Evolutionary conservation across 2,888 invertebrate genomes (phyloP).

Genomic region (Glyphotaelius pellucidus): DNA sequence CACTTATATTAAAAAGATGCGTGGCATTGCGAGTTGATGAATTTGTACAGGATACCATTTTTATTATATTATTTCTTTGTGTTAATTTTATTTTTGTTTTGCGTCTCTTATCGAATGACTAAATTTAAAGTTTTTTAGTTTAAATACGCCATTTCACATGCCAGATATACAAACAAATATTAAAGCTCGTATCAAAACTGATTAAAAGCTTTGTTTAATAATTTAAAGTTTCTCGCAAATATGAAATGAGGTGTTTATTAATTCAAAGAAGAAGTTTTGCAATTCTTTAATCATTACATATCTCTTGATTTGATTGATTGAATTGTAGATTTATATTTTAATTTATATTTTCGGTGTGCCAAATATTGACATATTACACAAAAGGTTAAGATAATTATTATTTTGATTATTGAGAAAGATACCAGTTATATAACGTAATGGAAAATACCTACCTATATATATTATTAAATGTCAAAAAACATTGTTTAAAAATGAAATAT

Average conservation of each 20-base stretch:
- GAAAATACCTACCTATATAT: background rate
- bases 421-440: conserved; percentile 23
- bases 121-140: background rate
- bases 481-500: conserved; percentile 24
- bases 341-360: conserved; percentile 23
- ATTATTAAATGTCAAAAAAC: conserved; percentile 36
- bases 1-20: conserved; percentile 46
- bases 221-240: background rate
- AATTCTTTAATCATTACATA: background rate
- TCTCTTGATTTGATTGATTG: background rate
- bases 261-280: background rate
- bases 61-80: conserved; percentile 6
- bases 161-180: background rate
- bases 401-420: conserved; percentile 7
- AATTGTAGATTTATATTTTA: background rate
- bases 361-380: conserved; percentile 29
- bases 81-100: conserved; percentile 27
- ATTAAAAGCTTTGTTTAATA: background rate
- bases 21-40: conserved; percentile 16
- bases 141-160: background rate
- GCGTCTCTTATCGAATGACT: background rate
- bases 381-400: conserved; percentile 11
- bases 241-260: background rate
- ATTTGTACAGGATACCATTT: conserved; percentile 37
- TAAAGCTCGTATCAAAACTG: background rate